A percentile compares a stretch with the other conserved stretches of the same genome.
These are phyloP conservation scores for Nebria ingens DNA, from an alignment of 1,140 invertebrate species.

Conservation along the genomic window DNA sequence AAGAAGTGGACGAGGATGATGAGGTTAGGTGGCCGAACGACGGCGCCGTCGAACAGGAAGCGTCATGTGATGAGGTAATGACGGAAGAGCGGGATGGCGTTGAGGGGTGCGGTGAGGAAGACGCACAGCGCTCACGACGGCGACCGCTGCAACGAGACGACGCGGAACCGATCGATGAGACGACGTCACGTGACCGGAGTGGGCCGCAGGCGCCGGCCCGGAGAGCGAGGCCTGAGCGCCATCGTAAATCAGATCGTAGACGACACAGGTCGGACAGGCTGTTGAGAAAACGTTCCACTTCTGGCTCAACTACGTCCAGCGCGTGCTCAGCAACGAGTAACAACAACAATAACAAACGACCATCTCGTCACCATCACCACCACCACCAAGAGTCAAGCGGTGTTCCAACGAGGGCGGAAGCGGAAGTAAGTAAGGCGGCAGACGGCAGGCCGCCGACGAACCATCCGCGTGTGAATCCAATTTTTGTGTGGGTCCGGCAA, in stretches of 20 bases:
- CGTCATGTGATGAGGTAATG: slow-evolving; percentile 7
- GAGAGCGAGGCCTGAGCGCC: slow-evolving; percentile 28
- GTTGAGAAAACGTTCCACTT: slow-evolving; percentile 31
- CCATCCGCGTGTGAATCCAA: slow-evolving; percentile 57
- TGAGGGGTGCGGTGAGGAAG: slow-evolving; percentile 30
- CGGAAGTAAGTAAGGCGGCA: background rate
- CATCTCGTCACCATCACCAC: slow-evolving; percentile 13
- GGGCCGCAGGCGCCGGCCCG: slow-evolving; percentile 24
- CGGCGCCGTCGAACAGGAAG: background rate
- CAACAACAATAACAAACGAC: slow-evolving; percentile 12
- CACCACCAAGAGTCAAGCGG: slow-evolving; percentile 10
- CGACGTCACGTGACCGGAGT: slow-evolving; percentile 30
- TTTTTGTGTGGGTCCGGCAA: slow-evolving; percentile 72
- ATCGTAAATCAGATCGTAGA: slow-evolving; percentile 34
- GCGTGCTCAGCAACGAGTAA: slow-evolving; percentile 19
- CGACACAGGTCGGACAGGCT: slow-evolving; percentile 23
- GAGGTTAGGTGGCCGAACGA: background rate
- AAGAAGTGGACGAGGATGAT: slow-evolving; percentile 10
- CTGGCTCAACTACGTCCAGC: slow-evolving; percentile 20
- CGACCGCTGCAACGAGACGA: slow-evolving; percentile 24
- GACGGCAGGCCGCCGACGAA: slow-evolving; percentile 27
- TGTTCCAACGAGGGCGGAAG: background rate
- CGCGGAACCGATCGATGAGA: slow-evolving; percentile 29
- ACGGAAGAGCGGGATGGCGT: slow-evolving; percentile 10
- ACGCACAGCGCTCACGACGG: slow-evolving; percentile 30